Evolutionary conservation across 2,888 invertebrate species (phyloP), one percentile per base, ranked within the genome.

Genomic region (Lymantria dispar): DNA sequence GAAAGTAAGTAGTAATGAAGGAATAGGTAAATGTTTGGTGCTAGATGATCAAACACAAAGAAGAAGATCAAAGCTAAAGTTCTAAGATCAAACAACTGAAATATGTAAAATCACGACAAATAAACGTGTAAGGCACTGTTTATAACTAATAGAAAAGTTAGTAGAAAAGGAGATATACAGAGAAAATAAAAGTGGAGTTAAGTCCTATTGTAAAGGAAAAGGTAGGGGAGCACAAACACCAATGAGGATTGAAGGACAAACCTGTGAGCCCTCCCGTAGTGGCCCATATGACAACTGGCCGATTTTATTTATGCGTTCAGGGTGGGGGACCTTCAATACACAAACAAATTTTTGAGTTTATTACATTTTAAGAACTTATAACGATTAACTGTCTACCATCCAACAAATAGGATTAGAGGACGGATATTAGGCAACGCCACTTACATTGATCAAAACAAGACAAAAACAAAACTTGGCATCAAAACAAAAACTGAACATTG

Each of bases 281-380:
- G 89, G 89, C 92, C 93, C 93, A 93, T 93, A 93, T 92, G 92
- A 91, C 91, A 94, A 93, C 93, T 93, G 94, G 91, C 92, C 90
- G 82, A 89, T 91, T 91, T 92, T 92, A 91, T 87, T 91, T 77
- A 91, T 87, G 89, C 92, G 90, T 90, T 92, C 92, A 86, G 92
- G 93, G 88, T 93, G 93, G 87, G 93, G 92, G 87, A 93, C 93
- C 93, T 93, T 93, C 85, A 92, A 93, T 92, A 93, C 92, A 93
- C 87, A 92, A 92, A 85, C 87, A 92, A 78, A 87, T 85, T 85
- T 80, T 83, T 75, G 84, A 85, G 77, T 87, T 83, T 78, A 80
- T 79, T 74, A 81, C 73, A 70, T 74, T 79, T 68, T 54, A 69
- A 71, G 62, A 70, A 69, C 54, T 73, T 75, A 76, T 63, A 70